Conservation (phyloP, 1,140 invertebrate genomes). For the Bombus polaris region DNA sequence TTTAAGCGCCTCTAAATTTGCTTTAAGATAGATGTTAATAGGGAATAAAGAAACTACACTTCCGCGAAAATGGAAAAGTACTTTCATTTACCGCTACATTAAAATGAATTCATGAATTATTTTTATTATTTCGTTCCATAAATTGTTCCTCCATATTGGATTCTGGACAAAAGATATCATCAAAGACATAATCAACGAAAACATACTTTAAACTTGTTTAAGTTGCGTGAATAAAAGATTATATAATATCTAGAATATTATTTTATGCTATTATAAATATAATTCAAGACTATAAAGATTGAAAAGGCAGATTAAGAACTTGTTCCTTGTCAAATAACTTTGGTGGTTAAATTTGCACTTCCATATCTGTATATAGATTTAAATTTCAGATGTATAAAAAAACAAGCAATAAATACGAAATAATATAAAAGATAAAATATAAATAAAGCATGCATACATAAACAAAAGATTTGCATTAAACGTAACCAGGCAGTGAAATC, state of each 20-base stretch:
- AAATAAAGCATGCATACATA: too few relatives aligned
- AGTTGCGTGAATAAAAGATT: neutral
- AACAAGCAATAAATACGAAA: too few relatives aligned
- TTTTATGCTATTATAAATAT: neutral
- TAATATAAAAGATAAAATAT: too few relatives aligned
- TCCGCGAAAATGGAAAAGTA: neutral
- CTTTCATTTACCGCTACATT: too few relatives aligned
- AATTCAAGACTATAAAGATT: neutral
- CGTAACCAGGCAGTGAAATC: neutral
- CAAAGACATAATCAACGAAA: too few relatives aligned
- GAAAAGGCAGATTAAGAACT: neutral
- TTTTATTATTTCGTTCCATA: neutral
- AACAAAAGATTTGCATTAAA: neutral
- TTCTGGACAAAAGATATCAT: neutral
- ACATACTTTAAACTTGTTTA: too few relatives aligned
- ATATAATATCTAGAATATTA: neutral
- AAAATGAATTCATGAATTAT: neutral
- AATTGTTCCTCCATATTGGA: neutral
- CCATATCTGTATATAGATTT: too few relatives aligned
- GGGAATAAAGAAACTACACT: neutral
- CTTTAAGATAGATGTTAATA: conserved; percentile 20
- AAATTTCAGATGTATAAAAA: too few relatives aligned
- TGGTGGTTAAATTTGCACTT: neutral
- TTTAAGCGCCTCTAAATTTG: conserved; percentile 41
- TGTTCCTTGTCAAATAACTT: neutral